These are phyloP conservation scores for Mycalesis mineus DNA, from an alignment of 2,888 invertebrate species.

Conservation along the genomic window DNA sequence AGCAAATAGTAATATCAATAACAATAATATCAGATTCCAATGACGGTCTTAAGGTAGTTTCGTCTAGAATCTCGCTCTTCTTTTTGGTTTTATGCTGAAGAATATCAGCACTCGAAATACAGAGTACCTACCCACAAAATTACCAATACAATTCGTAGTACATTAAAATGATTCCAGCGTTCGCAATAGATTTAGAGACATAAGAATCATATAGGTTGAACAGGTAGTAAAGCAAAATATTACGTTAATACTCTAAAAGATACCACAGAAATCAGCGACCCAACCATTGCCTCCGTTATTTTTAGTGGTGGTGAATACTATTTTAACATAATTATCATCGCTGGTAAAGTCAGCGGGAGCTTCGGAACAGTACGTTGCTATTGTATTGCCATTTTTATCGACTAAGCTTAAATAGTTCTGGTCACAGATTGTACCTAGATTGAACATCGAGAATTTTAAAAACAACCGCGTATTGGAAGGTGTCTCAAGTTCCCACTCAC, in stretches of 20 bases:
- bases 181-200: too few relatives aligned
- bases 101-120: too few relatives aligned
- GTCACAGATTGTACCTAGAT: conserved; percentile 81
- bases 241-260: conserved; percentile 14
- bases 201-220: too few relatives aligned
- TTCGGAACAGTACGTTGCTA: conserved; percentile 70
- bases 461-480: conserved; percentile 46
- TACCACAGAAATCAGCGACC: conserved; percentile 63
- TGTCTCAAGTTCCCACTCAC: conserved; percentile 67
- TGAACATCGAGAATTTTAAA: conserved; percentile 70
- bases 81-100: too few relatives aligned
- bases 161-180: too few relatives aligned
- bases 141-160: too few relatives aligned
- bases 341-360: conserved; percentile 79
- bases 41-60: too few relatives aligned
- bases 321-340: conserved; percentile 72
- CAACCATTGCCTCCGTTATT: conserved; percentile 87
- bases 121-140: too few relatives aligned
- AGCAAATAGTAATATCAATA: too few relatives aligned
- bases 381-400: conserved; percentile 59
- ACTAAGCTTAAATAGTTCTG: conserved; percentile 82
- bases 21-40: too few relatives aligned
- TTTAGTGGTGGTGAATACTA: conserved; percentile 81
- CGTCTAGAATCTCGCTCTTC: too few relatives aligned
- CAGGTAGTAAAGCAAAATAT: too few relatives aligned